phyloP scores from a whole-genome alignment of 2,797 vertebrate species.

The Pseudomugil tenellus region DNA sequence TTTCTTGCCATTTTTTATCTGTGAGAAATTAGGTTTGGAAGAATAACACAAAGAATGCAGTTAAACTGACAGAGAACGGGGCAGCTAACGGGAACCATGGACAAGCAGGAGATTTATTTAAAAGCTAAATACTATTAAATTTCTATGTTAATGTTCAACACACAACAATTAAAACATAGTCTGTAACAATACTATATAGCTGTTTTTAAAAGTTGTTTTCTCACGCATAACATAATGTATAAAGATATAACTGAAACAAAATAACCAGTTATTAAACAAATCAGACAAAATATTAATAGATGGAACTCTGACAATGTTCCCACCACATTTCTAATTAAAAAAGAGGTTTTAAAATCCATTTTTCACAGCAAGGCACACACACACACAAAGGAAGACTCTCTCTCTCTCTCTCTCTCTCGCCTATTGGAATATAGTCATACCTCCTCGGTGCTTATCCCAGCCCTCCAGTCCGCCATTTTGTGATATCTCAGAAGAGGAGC shows the following conservation, averaged over 20 bases:
- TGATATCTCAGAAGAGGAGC: slow-evolving; percentile 28
- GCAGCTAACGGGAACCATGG: not conserved
- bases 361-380: slow-evolving; percentile 17
- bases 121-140: too few species aligned
- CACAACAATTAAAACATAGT: too few species aligned
- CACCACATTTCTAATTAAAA: not conserved
- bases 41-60: too few species aligned
- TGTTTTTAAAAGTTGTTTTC: not conserved
- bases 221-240: not conserved
- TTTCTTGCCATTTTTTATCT: too few species aligned
- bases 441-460: slow-evolving; percentile 43
- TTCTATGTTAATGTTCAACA: too few species aligned
- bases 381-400: slow-evolving; percentile 21
- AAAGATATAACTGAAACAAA: not conserved
- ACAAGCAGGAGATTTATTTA: not conserved
- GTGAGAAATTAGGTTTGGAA: too few species aligned
- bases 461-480: slow-evolving; percentile 74
- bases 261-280: not conserved
- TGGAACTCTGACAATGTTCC: too few species aligned
- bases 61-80: too few species aligned
- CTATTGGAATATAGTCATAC: slow-evolving; percentile 43
- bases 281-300: not conserved
- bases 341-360: not conserved
- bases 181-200: not conserved
- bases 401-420: slow-evolving; percentile 13